A percentile compares a stretch with the other conserved stretches of the same genome.
Evolutionary conservation across 2,888 invertebrate genomes (phyloP).

Genomic region (Cabera pusaria): DNA sequence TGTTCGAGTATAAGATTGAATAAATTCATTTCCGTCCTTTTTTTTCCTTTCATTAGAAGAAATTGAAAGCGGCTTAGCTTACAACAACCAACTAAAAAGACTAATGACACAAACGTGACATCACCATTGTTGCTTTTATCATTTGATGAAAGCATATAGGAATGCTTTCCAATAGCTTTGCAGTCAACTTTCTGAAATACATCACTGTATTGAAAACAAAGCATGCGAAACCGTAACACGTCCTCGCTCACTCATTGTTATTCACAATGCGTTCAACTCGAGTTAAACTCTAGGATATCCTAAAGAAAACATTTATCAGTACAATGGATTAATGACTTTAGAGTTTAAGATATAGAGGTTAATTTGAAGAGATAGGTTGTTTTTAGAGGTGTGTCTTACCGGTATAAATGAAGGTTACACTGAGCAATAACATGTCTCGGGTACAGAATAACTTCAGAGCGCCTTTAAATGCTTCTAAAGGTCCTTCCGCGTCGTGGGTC

Average conservation of each 20-base stretch:
- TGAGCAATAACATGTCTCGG: conserved; percentile 92
- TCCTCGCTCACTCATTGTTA: conserved; percentile 29
- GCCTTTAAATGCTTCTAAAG: conserved; percentile 87
- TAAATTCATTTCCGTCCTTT: too few relatives aligned
- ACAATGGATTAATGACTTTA: conserved; percentile 7
- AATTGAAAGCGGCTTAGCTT: too few relatives aligned
- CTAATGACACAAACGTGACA: too few relatives aligned
- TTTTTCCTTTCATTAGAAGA: too few relatives aligned
- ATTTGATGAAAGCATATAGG: too few relatives aligned
- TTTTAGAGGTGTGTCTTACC: conserved; percentile 78
- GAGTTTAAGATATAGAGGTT: background rate
- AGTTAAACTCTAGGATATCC: conserved; percentile 17
- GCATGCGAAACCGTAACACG: conserved; percentile 23
- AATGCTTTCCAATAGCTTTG: conserved; percentile 8
- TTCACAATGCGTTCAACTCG: conserved; percentile 23
- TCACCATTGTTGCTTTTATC: too few relatives aligned
- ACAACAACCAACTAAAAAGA: too few relatives aligned
- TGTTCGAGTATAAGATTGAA: too few relatives aligned
- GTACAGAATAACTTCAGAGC: conserved; percentile 91
- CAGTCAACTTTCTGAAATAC: conserved; percentile 11
- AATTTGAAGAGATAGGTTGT: too few relatives aligned
- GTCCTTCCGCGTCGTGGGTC: conserved; percentile 74
- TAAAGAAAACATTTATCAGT: conserved; percentile 2
- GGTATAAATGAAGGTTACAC: conserved; percentile 94
- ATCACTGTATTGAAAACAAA: conserved; percentile 21